A percentile compares a stretch with the other conserved stretches of the same genome.
Conservation (phyloP, 1,140 invertebrate genomes). For the Atta texana region DNA sequence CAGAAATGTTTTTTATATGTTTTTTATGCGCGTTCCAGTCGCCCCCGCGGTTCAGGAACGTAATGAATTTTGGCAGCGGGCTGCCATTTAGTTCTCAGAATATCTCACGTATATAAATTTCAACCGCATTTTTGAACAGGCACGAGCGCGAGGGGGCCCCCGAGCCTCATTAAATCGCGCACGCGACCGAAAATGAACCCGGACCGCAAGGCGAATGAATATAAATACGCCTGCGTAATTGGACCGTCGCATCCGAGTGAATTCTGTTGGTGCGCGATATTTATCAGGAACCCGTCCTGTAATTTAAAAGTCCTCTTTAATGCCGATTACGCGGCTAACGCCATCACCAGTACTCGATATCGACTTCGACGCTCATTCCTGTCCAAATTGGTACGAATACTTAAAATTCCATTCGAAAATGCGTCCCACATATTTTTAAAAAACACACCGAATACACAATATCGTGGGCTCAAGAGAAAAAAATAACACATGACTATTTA, state of each 20-base stretch:
- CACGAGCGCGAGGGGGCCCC: background rate
- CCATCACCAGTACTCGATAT: slow-evolving; percentile 20
- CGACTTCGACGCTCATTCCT: background rate
- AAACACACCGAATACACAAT: background rate
- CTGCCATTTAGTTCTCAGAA: background rate
- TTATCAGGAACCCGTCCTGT: slow-evolving; percentile 62
- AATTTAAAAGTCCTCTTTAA: slow-evolving; percentile 63
- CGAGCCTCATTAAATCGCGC: slow-evolving; percentile 64
- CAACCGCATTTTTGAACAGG: slow-evolving; percentile 49
- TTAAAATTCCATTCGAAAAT: slow-evolving; percentile 33
- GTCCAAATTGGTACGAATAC: background rate
- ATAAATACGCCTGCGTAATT: slow-evolving; percentile 72
- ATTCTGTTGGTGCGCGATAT: slow-evolving; percentile 54
- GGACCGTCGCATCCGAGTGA: slow-evolving; percentile 64
- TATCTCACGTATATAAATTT: slow-evolving; percentile 53
- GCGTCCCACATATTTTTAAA: background rate
- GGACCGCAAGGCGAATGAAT: slow-evolving; percentile 59
- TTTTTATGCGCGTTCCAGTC: background rate
- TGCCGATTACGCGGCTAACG: slow-evolving; percentile 46
- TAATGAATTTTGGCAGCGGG: slow-evolving; percentile 28
- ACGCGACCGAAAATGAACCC: slow-evolving; percentile 65
- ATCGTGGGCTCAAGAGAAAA: background rate
- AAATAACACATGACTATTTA: background rate
- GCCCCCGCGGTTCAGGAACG: background rate
- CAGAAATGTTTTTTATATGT: background rate